Evolutionary conservation across 2,888 invertebrate species (phyloP).

Genomic region (Dascillus cervinus): DNA sequence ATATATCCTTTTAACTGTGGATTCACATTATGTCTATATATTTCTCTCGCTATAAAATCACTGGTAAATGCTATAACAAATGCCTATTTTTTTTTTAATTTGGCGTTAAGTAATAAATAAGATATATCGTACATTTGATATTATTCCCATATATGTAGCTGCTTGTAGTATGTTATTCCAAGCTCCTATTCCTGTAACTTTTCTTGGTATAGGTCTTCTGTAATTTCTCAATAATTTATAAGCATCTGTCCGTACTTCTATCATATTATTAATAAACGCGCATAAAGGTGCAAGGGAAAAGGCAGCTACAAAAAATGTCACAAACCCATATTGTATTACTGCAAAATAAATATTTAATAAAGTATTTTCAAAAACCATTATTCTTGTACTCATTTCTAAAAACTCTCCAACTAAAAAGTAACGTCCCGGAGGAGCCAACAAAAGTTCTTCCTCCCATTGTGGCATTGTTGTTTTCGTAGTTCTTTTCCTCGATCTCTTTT

Average conservation of each 20-base stretch:
- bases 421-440: conserved; percentile 27
- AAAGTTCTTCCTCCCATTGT: conserved; percentile 38
- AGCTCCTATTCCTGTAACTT: conserved; percentile 25
- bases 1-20: conserved; percentile 21
- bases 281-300: conserved; percentile 60
- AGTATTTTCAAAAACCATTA: conserved; percentile 4
- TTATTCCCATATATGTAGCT: conserved; percentile 30
- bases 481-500: neutral
- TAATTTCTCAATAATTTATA: conserved; percentile 23
- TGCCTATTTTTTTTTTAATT: conserved; percentile 22
- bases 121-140: conserved; percentile 29
- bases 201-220: conserved; percentile 27
- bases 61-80: conserved; percentile 30
- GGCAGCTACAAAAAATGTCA: conserved; percentile 57
- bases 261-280: conserved; percentile 54
- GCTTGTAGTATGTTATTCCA: conserved; percentile 32
- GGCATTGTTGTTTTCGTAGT: conserved; percentile 17
- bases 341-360: conserved; percentile 5
- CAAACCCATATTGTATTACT: conserved; percentile 61
- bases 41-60: conserved; percentile 24
- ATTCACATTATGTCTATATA: conserved; percentile 16
- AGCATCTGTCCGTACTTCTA: conserved; percentile 46
- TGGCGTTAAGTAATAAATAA: neutral
- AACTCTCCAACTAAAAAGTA: conserved; percentile 34
- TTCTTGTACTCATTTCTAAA: conserved; percentile 31